Evolutionary conservation across 1,140 invertebrate genomes (phyloP), one percentile per base, ranked within the genome.

Genomic region (Diploscapter pachys): DNA sequence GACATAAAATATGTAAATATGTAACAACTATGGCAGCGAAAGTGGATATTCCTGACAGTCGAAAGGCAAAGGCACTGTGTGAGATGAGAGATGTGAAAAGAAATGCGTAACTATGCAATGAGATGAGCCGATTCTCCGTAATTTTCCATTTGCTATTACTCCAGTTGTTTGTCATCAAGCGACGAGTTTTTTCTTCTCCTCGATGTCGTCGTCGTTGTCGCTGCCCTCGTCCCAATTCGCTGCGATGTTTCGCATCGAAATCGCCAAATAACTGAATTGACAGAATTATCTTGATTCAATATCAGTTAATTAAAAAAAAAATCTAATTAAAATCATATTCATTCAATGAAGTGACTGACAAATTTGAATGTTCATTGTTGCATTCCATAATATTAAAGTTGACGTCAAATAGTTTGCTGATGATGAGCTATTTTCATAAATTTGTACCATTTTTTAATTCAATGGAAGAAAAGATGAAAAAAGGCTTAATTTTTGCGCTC

Each of bases 231-330:
- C 62, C 5, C 52, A 50, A 51, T 66, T 62, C 49, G 52, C 74
- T 51, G 55, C 71, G 4, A 80, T 57, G 63, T 84, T 85, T 62
- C 80, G 77, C 80, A 84, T 82, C n/a, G 83, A 81, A 53, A 78
- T 71, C 48, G 84, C 76, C 53, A 84, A 71, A 77, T 84, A 84
- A 75, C 83, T 83, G 71, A 52, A 84, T 54, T 56, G 8, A 55
- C 8, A 76, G n/a, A 49, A 62, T 2, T 13, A 59, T 48, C 49
- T 71, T 13, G 11, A 62, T 52, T 8, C 5, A 9, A 2, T 5
- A 13, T 71, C 61, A 49, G 8, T 49, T 57, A 53, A 80, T 31
- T 63, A n/a, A n/a, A 57, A 2, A 11, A 49, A 54, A 8, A 79
- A 11, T 6, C 11, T 52, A 71, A 6, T 11, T 78, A 48, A 31